Base-by-base conservation (phyloP, 1,140 invertebrate species). In the Bombyx mandarina region DNA sequence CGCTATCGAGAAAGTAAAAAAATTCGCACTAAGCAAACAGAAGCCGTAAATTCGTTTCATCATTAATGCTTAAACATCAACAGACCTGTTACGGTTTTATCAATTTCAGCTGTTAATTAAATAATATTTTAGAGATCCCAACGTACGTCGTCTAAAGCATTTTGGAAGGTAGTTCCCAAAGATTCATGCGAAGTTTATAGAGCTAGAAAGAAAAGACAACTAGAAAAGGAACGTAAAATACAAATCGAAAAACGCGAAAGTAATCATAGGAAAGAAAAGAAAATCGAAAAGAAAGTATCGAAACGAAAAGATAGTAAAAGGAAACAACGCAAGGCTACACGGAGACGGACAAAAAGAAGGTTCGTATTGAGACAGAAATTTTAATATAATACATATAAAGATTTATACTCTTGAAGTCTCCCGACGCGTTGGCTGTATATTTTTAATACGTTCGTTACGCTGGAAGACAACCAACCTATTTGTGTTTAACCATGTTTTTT, bases 111-210 rank as follows among this genome's bases (percentile, higher is more conserved):
- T 35, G 26, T 53, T 53, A 43, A 53, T n/a, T 54, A 42, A 54
- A 62, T 9, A 7, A 48, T 43, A 10, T 49, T 49, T n/a, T 8
- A 48, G 46, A 48, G 47, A 8, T 49, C 8, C 10, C 45, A 49
- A 12, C 54, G 47, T 6, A 5, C 53, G n/a, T 8, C 47, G 45
- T 56, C 61, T 1, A 67, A 58, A 56, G 58, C 55, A 5, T 48
- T 51, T 46, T 78, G 75, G 75, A 76, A 66, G 52, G 50, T 81
- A 1, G 52, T 77, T 9, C 78, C 78, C 0, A 79, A 71, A 63
- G 78, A 82, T 60, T 82, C 79, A 0, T 68, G 69, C 43, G 77
- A 79, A 55, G 57, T 82, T 9, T 75, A 79, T 9, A 78, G 44
- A 58, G 50, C 52, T 12, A 18, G 45, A 35, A 58, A 47, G 42